Base-by-base conservation (phyloP, 2,113 vertebrate species). In the Brachyistius frenatus region DNA sequence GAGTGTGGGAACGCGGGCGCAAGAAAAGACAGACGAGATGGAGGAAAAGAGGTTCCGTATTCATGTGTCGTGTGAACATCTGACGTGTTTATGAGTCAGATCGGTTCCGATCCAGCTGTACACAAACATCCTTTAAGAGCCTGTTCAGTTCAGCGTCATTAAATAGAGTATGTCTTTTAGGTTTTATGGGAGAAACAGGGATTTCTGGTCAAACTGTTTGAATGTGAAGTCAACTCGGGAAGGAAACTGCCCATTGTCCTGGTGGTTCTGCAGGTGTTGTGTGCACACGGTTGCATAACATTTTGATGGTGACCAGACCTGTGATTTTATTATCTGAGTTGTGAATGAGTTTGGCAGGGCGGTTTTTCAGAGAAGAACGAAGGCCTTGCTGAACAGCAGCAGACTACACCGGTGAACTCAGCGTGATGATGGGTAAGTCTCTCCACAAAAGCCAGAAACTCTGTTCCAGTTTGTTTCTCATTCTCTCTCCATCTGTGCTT, bases 401-500 rank as follows among this genome's bases (percentile, higher is more conserved):
- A 37, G 67, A 80, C 72, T 60, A 55, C 23, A 52, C 70, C 70
- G 7, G 49, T 66, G 50, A 54, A 11, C 52, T 85, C 83, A 79
- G 65, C 30, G 41, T 71, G 53, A 64, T 36, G 33, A 68, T 60
- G 55, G 61, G 47, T 36, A 23, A 76, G 81, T 83, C 84, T 65
- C 62, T 75, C 65, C 72, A 63, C 72, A 65, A 56, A 71, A 70
- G 77, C 65, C 55, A 54, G 41, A 70, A 71, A 63, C 58, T 79
- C 69, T 55, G 62, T 39, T 80, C 78, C 81, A 50, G 65, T n/a
- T 63, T 73, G 61, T 53, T 37, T 66, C 44, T 54, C 37, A 5
- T 52, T 1, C 44, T 39, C 57, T 52, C 57, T 30, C 53, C 58
- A 53, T 78, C 80, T 87, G 84, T 84, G 79, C 88, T 95, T 96